phyloP scores from a whole-genome alignment of 2,113 vertebrate species.

The Azemiops feae region DNA sequence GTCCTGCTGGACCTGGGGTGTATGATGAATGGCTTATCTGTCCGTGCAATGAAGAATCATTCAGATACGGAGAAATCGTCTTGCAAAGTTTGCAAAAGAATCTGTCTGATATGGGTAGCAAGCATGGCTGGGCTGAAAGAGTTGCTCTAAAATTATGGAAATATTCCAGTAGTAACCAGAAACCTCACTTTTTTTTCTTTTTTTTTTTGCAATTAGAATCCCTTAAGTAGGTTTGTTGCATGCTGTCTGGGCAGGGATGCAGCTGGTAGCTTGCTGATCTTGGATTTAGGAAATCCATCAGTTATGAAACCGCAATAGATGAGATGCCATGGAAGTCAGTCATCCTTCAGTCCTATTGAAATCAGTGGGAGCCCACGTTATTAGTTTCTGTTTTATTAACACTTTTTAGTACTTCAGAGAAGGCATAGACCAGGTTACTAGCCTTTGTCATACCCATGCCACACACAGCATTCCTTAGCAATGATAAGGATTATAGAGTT shows the following conservation, averaged over 20 bases:
- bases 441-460: neutral
- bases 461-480: neutral
- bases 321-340: neutral
- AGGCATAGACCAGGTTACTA: neutral
- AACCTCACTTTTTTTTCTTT: neutral
- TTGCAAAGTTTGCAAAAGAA: neutral
- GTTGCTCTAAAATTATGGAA: neutral
- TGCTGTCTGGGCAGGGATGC: neutral
- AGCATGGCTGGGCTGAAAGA: neutral
- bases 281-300: neutral
- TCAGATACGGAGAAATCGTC: neutral
- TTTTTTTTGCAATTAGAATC: neutral
- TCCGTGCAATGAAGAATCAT: neutral
- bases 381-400: neutral
- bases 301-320: neutral
- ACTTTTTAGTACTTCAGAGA: neutral
- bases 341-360: neutral
- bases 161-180: neutral
- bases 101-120: neutral
- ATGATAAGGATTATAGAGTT: neutral
- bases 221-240: neutral
- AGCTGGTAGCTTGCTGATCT: neutral
- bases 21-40: neutral
- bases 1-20: neutral
- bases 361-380: neutral